Evolutionary conservation across 2,797 vertebrate genomes (phyloP).

Genomic region (Rhinogobio ventralis): DNA sequence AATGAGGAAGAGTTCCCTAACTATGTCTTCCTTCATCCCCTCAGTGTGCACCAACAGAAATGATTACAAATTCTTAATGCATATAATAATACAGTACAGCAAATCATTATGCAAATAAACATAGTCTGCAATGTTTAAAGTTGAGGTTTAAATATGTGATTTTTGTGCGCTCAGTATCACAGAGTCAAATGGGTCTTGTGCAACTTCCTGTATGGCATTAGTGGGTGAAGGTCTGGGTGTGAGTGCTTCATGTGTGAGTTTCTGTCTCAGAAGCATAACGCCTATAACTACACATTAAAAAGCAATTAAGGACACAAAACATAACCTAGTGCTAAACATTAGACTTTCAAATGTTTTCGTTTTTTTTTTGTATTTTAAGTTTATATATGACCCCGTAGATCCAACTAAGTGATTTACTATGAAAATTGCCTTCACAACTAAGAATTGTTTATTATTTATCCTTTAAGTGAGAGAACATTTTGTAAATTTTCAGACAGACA

Average conservation of each 20-base stretch:
- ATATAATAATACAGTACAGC: not conserved
- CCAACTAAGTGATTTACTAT: not conserved
- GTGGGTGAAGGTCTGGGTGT: not conserved
- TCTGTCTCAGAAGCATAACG: not conserved
- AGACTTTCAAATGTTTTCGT: not conserved
- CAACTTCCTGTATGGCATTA: constrained; percentile 46
- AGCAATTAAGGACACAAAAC: not conserved
- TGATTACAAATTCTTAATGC: not conserved
- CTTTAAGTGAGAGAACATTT: not conserved
- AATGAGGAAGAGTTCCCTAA: constrained; percentile 75
- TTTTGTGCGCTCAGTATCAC: not conserved
- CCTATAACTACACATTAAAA: not conserved
- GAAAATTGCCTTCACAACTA: not conserved
- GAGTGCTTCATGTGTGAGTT: not conserved
- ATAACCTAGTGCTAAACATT: not conserved
- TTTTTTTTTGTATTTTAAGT: not conserved
- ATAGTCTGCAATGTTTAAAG: no score
- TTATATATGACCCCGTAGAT: not conserved
- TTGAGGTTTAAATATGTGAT: not conserved
- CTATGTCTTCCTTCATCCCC: constrained; percentile 7
- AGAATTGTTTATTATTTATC: not conserved
- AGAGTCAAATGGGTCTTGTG: constrained; percentile 19
- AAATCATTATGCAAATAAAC: not conserved
- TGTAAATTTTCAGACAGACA: not conserved
- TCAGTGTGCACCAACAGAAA: not conserved